Conservation (phyloP, 2,888 invertebrate species). For the Drymonia ruficornis region DNA sequence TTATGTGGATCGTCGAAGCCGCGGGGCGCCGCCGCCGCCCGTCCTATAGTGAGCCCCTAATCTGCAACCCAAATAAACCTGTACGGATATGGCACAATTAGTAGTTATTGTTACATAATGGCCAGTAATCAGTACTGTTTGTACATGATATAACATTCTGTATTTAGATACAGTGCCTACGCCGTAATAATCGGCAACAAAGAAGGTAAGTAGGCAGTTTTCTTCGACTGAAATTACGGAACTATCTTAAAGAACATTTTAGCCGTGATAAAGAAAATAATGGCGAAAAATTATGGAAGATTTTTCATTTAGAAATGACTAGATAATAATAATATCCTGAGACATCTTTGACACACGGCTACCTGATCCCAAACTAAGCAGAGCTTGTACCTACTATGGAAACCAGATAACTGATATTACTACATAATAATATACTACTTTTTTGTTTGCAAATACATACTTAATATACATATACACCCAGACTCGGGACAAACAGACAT, state of each 20-base stretch:
- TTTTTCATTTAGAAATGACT: not conserved
- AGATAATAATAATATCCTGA: too few species aligned
- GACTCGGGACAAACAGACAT: too few species aligned
- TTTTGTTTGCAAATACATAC: too few species aligned
- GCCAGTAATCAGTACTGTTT: slow-evolving; percentile 20
- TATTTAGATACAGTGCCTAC: not conserved
- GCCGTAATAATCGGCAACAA: too few species aligned
- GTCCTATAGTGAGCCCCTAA: slow-evolving; percentile 7
- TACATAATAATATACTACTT: too few species aligned
- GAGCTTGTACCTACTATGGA: too few species aligned
- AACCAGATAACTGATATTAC: too few species aligned
- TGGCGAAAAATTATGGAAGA: not conserved
- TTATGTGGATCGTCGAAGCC: slow-evolving; percentile 39
- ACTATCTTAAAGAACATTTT: not conserved
- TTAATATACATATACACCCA: too few species aligned
- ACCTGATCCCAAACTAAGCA: too few species aligned
- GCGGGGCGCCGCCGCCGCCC: slow-evolving; percentile 36
- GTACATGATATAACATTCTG: slow-evolving; percentile 15
- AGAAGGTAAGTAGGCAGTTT: too few species aligned
- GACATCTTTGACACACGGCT: too few species aligned
- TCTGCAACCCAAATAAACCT: slow-evolving; percentile 38
- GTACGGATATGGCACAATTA: slow-evolving; percentile 18
- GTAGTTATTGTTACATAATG: slow-evolving; percentile 27
- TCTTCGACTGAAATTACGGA: not conserved
- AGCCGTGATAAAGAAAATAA: not conserved